phyloP scores from a whole-genome alignment of 2,797 vertebrate species.

The Gallinago nigripennis region DNA sequence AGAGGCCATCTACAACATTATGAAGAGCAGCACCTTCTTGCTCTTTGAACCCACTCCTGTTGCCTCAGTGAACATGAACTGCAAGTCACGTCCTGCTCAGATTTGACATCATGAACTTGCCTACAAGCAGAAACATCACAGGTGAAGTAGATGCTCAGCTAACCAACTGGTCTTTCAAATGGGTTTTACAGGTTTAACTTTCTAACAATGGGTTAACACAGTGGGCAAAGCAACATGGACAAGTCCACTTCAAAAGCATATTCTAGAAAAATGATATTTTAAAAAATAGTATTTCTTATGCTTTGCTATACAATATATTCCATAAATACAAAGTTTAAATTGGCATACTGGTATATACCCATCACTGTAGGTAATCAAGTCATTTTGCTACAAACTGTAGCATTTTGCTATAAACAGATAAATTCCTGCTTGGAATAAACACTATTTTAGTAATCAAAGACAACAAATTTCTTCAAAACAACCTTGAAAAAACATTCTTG shows the following conservation, averaged over 20 bases:
- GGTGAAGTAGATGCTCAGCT: neutral
- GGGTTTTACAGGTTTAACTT: neutral
- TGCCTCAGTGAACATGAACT: neutral
- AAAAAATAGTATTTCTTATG: neutral
- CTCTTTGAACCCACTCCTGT: neutral
- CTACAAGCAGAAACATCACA: neutral
- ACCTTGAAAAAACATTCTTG: conserved; percentile 29
- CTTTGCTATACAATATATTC: neutral
- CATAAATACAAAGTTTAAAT: neutral
- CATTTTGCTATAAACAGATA: conserved; percentile 3
- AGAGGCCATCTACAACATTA: neutral
- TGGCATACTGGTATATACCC: neutral
- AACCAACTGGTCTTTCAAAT: neutral
- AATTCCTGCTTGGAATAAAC: conserved; percentile 11
- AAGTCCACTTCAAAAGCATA: neutral
- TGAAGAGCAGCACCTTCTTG: neutral
- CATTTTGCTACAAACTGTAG: neutral
- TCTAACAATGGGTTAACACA: neutral
- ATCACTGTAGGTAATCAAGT: neutral
- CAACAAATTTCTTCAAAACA: neutral
- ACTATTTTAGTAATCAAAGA: conserved; percentile 20
- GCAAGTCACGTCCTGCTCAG: neutral
- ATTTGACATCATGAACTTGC: neutral
- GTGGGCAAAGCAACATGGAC: neutral
- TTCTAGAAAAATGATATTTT: neutral